Evolutionary conservation across 2,797 vertebrate genomes (phyloP).

Genomic region (Dendrocincla fuliginosa): DNA sequence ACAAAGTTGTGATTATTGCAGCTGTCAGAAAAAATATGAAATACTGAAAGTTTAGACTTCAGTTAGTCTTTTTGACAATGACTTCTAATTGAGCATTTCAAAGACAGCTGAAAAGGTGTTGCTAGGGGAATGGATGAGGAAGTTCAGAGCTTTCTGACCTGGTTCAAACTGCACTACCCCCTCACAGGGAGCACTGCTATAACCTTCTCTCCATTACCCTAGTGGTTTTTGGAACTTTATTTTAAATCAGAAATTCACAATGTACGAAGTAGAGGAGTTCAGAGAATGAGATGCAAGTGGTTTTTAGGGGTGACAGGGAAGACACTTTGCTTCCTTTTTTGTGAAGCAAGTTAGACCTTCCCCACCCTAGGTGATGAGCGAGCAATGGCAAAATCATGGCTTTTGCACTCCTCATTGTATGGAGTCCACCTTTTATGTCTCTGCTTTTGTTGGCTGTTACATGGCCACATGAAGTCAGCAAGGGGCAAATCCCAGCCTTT

Average conservation of each 20-base stretch:
- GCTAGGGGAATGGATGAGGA: background rate
- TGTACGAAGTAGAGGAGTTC: background rate
- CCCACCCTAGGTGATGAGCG: background rate
- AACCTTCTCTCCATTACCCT: fast-evolving
- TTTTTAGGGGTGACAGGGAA: background rate
- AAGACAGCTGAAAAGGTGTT: background rate
- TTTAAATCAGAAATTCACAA: background rate
- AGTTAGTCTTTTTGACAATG: background rate
- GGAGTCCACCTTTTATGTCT: background rate
- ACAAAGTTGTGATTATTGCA: background rate
- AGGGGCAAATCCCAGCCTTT: background rate
- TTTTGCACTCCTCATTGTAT: background rate
- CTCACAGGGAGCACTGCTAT: background rate
- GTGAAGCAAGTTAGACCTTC: background rate
- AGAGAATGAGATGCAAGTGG: background rate
- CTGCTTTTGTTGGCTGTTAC: background rate
- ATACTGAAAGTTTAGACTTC: background rate
- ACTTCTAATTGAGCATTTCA: background rate
- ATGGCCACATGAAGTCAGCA: background rate
- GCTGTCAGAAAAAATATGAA: background rate
- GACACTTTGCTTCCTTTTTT: background rate
- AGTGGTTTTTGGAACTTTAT: background rate
- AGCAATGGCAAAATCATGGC: background rate
- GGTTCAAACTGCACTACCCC: background rate
- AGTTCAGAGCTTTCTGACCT: background rate